Percentiles rank a stretch among this genome's conserved stretches.
Conservation (phyloP, 1,140 invertebrate genomes). For the Philotrypesis tridentata region DNA sequence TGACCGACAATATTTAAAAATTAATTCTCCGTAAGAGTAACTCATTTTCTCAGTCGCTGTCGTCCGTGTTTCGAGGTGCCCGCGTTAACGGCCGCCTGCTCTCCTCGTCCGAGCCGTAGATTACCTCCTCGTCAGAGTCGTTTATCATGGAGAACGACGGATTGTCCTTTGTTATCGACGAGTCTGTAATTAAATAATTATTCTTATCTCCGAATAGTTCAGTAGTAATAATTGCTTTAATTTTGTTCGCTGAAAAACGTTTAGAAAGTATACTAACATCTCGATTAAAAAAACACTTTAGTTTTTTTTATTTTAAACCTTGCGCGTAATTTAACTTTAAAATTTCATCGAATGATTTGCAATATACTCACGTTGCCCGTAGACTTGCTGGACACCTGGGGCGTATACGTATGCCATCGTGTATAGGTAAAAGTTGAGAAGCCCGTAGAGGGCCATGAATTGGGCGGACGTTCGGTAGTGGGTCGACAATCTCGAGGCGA, state of each 20-base stretch:
- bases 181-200: slow-evolving; percentile 79
- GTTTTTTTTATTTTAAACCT: no score
- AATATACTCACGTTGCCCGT: slow-evolving; percentile 79
- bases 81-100: slow-evolving; percentile 83
- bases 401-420: slow-evolving; percentile 97
- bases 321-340: no score
- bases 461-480: slow-evolving; percentile 93
- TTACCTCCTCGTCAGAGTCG: slow-evolving; percentile 97
- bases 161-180: slow-evolving; percentile 95
- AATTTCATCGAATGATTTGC: no score
- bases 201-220: not conserved
- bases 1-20: not conserved
- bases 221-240: not conserved
- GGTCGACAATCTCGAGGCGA: slow-evolving; percentile 89
- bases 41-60: slow-evolving; percentile 76
- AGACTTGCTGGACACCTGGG: slow-evolving; percentile 84
- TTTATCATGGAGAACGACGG: slow-evolving; percentile 98
- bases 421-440: slow-evolving; percentile 95
- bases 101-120: slow-evolving; percentile 95
- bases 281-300: no score
- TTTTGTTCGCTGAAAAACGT: no score
- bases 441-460: slow-evolving; percentile 96
- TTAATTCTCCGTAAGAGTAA: not conserved
- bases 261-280: no score
- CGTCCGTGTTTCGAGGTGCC: slow-evolving; percentile 78